Evolutionary conservation across 2,797 vertebrate genomes (phyloP).

Genomic region (Octomys mimax): DNA sequence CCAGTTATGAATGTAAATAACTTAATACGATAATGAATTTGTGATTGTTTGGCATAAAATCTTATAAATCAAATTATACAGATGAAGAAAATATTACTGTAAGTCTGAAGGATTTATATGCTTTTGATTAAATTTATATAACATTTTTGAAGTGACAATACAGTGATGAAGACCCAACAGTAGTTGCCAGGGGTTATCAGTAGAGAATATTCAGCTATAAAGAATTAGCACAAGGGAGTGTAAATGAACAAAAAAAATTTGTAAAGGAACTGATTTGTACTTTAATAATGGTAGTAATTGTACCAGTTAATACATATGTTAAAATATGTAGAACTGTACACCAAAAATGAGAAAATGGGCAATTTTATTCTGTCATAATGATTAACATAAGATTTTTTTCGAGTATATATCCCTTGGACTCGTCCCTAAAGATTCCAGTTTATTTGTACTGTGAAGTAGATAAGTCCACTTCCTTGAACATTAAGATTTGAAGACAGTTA

Average conservation of each 20-base stretch:
- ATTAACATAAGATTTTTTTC: not conserved
- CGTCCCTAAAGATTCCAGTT: not conserved
- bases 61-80: not conserved
- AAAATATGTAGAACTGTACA: not conserved
- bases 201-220: not conserved
- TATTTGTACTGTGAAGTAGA: not conserved
- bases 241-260: not conserved
- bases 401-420: not conserved
- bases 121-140: not conserved
- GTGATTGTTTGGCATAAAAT: not conserved
- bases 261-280: not conserved
- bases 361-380: not conserved
- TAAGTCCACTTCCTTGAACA: not conserved
- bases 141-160: not conserved
- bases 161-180: not conserved
- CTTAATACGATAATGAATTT: not conserved
- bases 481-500: conserved; percentile 25
- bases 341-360: not conserved
- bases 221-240: not conserved
- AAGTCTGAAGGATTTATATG: not conserved
- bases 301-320: not conserved
- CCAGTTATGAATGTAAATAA: not conserved
- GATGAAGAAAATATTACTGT: not conserved
- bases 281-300: not conserved
- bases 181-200: not conserved